A percentile compares a stretch with the other conserved stretches of the same genome.
Evolutionary conservation across 30 jellyfish, hydroid and myxozoan genomes (phyloP).

Genomic region (Chrysaora quinquecirrha): DNA sequence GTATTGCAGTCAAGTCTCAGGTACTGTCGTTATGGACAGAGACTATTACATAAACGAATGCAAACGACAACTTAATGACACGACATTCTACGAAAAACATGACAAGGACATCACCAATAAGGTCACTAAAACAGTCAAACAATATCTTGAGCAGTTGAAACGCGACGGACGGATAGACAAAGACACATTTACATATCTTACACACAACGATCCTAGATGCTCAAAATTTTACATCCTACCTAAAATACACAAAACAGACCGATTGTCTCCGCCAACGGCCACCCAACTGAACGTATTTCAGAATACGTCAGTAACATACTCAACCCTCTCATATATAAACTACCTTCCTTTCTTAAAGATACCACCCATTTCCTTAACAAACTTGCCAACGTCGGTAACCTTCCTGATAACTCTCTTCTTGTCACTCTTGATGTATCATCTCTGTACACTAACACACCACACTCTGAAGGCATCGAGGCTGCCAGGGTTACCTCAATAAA

Average conservation of each 20-base stretch:
- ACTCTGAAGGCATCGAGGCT: not conserved
- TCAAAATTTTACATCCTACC: constrained; percentile 8
- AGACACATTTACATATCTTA: constrained; percentile 8
- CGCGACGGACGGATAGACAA: constrained; percentile 16
- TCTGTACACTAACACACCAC: not conserved
- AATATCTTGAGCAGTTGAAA: constrained; percentile 14
- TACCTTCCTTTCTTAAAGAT: constrained; percentile 15
- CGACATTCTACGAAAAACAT: constrained; percentile 17
- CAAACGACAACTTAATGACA: constrained; percentile 22
- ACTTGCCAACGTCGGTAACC: constrained; percentile 1
- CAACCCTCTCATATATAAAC: constrained; percentile 15
- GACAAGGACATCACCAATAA: constrained; percentile 19
- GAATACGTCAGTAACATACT: constrained; percentile 35
- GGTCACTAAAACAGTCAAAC: constrained; percentile 12
- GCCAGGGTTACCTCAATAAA: too few species aligned
- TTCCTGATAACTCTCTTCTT: constrained; percentile 2
- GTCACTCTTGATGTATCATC: constrained; percentile 8
- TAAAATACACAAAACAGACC: constrained; percentile 33
- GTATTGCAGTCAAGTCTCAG: not conserved
- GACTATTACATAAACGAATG: not conserved
- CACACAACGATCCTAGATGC: constrained; percentile 9
- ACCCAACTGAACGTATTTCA: constrained; percentile 36
- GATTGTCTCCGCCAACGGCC: constrained; percentile 16
- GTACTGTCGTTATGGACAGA: not conserved
- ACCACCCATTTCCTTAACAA: constrained; percentile 11